Percentiles rank a stretch among this genome's conserved stretches.
These are phyloP conservation scores for Sinella curviseta DNA, from an alignment of 1,140 invertebrate genomes.

Conservation along the genomic window DNA sequence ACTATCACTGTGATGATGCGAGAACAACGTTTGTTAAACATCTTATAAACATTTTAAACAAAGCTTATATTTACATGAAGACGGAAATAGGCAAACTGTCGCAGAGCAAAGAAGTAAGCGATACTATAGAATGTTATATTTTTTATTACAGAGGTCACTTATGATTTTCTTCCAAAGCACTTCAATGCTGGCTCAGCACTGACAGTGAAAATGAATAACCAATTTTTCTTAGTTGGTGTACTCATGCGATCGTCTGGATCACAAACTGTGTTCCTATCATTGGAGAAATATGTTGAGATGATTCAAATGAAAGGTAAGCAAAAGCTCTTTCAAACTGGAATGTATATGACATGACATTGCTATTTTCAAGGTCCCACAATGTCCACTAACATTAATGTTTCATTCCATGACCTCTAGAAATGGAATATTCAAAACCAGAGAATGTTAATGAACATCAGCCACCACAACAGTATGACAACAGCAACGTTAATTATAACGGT, in stretches of 20 bases:
- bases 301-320: slow-evolving; percentile 3
- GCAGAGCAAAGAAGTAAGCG: neutral
- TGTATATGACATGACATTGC: no score
- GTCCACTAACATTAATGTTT: no score
- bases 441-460: no score
- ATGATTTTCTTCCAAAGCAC: neutral
- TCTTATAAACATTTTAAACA: neutral
- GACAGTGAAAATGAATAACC: neutral
- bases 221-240: neutral
- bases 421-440: no score
- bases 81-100: no score
- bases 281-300: neutral
- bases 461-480: no score
- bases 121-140: neutral
- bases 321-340: neutral
- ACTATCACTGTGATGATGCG: neutral
- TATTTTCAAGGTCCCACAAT: no score
- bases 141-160: neutral
- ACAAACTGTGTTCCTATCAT: neutral
- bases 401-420: no score
- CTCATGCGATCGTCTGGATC: neutral
- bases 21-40: neutral
- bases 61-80: no score
- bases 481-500: no score
- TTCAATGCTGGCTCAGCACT: slow-evolving; percentile 2